Percentiles rank a stretch among this genome's conserved stretches.
Evolutionary conservation across 2,797 vertebrate genomes (phyloP).

Genomic region (Limosa lapponica): DNA sequence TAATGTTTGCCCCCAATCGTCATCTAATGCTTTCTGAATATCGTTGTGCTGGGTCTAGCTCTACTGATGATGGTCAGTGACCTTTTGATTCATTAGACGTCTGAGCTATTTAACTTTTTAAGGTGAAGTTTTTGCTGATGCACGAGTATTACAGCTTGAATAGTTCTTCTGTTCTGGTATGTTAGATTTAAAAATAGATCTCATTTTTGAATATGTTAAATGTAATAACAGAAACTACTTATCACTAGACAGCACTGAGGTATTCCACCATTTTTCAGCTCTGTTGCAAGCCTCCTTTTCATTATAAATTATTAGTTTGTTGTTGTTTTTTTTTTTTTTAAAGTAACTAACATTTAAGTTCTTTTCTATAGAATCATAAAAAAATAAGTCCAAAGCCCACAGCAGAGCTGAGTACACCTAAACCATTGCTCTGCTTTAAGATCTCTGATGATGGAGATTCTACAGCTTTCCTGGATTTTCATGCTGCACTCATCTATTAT

Average conservation of each 20-base stretch:
- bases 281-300: not conserved
- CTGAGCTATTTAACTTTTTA: not conserved
- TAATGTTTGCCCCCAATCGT: not conserved
- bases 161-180: not conserved
- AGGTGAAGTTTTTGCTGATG: not conserved
- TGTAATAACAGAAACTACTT: not conserved
- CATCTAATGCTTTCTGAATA: not conserved
- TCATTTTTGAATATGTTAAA: not conserved
- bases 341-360: not conserved
- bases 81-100: not conserved
- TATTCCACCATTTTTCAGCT: not conserved
- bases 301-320: not conserved
- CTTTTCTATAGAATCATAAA: not conserved
- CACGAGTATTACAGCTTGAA: not conserved
- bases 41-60: fast-evolving
- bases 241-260: not conserved
- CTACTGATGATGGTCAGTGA: not conserved
- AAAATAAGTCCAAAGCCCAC: not conserved
- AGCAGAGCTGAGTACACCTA: not conserved
- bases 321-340: not conserved
- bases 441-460: not conserved
- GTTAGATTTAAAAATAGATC: not conserved
- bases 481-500: not conserved
- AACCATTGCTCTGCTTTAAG: not conserved
- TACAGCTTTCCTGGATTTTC: slow-evolving; percentile 4